phyloP scores from a whole-genome alignment of 1,140 invertebrate species.

The Heliconius nattereri region DNA sequence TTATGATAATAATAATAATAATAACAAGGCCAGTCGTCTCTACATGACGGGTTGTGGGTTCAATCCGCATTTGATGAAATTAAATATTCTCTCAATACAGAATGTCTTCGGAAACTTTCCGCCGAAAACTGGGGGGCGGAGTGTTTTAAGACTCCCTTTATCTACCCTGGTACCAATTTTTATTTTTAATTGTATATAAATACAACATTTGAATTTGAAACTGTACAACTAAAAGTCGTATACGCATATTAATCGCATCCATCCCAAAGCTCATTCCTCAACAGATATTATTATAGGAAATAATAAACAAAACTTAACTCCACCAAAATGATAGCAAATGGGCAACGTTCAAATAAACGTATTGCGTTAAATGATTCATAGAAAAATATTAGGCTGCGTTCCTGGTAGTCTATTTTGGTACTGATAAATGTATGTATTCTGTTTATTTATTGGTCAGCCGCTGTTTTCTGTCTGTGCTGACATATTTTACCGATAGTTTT shows the following conservation, averaged over 20 bases:
- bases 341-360: conserved; percentile 19
- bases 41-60: no score
- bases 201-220: no score
- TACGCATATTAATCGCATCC: neutral
- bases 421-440: conserved; percentile 31
- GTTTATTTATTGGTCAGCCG: conserved; percentile 29
- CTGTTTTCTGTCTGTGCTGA: neutral
- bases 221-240: neutral
- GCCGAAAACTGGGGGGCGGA: no score
- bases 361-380: conserved; percentile 49
- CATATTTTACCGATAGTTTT: neutral
- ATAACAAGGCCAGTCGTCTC: no score
- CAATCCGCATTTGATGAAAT: no score
- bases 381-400: conserved; percentile 43
- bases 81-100: no score
- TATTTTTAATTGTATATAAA: no score
- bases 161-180: no score
- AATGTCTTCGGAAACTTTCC: no score
- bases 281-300: conserved; percentile 23
- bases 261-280: neutral
- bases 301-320: conserved; percentile 33
- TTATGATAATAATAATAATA: no score
- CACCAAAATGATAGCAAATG: conserved; percentile 7
- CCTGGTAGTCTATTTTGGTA: conserved; percentile 42
- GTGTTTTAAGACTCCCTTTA: no score